These are phyloP conservation scores for Rhinichthys klamathensis DNA, from an alignment of 2,113 vertebrate species.

Conservation along the genomic window DNA sequence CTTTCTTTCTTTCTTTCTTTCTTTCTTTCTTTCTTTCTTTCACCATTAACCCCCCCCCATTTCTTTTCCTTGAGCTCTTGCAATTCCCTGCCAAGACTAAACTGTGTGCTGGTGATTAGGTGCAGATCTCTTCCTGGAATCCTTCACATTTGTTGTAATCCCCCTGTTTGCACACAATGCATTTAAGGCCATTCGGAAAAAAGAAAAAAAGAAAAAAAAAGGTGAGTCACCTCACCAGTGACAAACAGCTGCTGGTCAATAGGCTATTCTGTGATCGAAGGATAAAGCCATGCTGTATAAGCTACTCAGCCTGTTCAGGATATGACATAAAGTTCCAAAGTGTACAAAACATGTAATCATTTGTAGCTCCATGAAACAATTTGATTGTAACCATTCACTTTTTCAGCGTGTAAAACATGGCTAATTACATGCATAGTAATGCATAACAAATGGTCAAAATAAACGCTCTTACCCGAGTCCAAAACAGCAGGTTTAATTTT, in stretches of 20 bases:
- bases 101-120: slow-evolving; percentile 43
- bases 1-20: not conserved
- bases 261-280: not conserved
- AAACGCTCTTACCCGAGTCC: not conserved
- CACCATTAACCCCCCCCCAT: not conserved
- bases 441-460: not conserved
- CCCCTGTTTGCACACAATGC: slow-evolving; percentile 26
- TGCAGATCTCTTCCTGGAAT: slow-evolving; percentile 44
- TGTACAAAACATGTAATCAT: not conserved
- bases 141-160: slow-evolving; percentile 46
- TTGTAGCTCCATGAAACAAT: not conserved
- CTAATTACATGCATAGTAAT: not conserved
- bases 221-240: slow-evolving; percentile 10
- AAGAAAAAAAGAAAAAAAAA: not conserved
- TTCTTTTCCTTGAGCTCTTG: not conserved
- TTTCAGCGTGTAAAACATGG: not conserved
- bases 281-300: not conserved
- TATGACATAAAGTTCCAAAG: not conserved
- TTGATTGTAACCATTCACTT: not conserved
- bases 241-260: slow-evolving; percentile 25
- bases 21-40: not conserved
- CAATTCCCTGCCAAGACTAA: slow-evolving; percentile 26
- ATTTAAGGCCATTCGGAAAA: slow-evolving; percentile 34
- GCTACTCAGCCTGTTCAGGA: not conserved
- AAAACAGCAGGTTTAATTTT: not conserved